Percentiles rank a stretch among this genome's conserved stretches.
These are phyloP conservation scores for Mechanitis mazaeus DNA, from an alignment of 2,888 invertebrate species.

Conservation along the genomic window DNA sequence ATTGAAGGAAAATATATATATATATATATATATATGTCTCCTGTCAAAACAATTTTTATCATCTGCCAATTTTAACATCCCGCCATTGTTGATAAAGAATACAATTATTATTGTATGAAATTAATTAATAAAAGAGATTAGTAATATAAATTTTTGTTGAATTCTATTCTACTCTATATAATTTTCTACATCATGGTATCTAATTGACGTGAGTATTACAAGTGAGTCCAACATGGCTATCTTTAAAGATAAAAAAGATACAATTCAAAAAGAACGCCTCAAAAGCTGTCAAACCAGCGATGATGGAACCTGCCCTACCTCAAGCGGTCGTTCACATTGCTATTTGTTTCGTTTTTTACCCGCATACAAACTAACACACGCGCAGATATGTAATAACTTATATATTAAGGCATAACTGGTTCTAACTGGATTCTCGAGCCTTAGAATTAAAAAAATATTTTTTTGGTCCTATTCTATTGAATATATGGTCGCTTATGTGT, in stretches of 20 bases:
- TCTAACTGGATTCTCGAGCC: conserved; percentile 50
- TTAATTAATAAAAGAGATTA: too few relatives aligned
- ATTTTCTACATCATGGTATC: background rate
- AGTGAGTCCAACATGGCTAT: conserved; percentile 4
- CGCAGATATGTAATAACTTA: conserved; percentile 52
- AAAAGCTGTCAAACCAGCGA: conserved; percentile 72
- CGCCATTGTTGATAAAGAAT: background rate
- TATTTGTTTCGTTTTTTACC: conserved; percentile 71
- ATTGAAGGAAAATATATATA: background rate
- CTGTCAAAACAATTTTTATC: background rate
- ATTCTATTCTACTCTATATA: too few relatives aligned
- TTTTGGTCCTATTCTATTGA: conserved; percentile 13
- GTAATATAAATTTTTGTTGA: too few relatives aligned
- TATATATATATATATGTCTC: background rate
- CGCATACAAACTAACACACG: conserved; percentile 58
- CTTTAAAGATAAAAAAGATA: conserved; percentile 38
- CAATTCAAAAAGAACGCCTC: conserved; percentile 72
- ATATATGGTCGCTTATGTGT: background rate
- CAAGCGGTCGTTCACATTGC: conserved; percentile 66
- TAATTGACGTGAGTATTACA: background rate
- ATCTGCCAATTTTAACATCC: background rate
- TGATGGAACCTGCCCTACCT: conserved; percentile 60
- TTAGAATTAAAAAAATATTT: conserved; percentile 17
- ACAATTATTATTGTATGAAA: too few relatives aligned
- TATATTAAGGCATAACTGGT: conserved; percentile 57